phyloP scores from a whole-genome alignment of 1,140 invertebrate species.

The Drosophila littoralis region DNA sequence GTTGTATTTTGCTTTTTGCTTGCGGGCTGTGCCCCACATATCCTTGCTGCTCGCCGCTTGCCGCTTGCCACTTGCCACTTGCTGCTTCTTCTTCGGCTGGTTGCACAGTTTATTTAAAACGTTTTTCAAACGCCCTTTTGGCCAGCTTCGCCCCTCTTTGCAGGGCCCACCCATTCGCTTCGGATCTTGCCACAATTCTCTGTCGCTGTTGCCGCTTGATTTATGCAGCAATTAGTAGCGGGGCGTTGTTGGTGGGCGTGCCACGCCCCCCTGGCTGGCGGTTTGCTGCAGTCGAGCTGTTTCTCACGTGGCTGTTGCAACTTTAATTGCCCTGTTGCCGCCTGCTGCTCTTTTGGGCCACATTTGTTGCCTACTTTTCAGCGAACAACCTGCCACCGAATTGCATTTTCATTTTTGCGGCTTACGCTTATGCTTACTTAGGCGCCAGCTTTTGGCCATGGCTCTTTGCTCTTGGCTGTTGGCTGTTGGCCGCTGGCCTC shows the following conservation, averaged over 20 bases:
- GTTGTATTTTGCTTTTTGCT: background rate
- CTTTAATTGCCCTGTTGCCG: conserved; percentile 38
- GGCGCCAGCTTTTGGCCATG: conserved; percentile 32
- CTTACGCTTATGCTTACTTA: conserved; percentile 52
- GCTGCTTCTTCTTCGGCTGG: conserved; percentile 26
- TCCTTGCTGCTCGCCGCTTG: background rate
- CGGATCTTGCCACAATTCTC: background rate
- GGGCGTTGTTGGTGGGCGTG: conserved; percentile 33
- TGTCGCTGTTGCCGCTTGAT: conserved; percentile 66
- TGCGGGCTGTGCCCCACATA: background rate
- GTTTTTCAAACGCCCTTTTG: conserved; percentile 45
- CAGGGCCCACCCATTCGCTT: background rate
- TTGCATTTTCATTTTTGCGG: conserved; percentile 50
- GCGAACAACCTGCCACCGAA: conserved; percentile 14
- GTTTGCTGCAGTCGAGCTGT: conserved; percentile 18
- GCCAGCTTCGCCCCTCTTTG: background rate
- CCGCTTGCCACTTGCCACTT: background rate
- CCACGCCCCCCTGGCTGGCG: conserved; percentile 12
- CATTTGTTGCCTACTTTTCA: conserved; percentile 55
- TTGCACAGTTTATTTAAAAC: conserved; percentile 69
- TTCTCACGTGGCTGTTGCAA: conserved; percentile 36
- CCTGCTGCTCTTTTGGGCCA: conserved; percentile 11
- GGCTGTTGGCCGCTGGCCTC: conserved; percentile 33
- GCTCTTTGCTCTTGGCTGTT: conserved; percentile 30
- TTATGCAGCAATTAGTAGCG: conserved; percentile 75